Base-by-base conservation (phyloP, 1,140 invertebrate species). In the Pectinophora gossypiella region DNA sequence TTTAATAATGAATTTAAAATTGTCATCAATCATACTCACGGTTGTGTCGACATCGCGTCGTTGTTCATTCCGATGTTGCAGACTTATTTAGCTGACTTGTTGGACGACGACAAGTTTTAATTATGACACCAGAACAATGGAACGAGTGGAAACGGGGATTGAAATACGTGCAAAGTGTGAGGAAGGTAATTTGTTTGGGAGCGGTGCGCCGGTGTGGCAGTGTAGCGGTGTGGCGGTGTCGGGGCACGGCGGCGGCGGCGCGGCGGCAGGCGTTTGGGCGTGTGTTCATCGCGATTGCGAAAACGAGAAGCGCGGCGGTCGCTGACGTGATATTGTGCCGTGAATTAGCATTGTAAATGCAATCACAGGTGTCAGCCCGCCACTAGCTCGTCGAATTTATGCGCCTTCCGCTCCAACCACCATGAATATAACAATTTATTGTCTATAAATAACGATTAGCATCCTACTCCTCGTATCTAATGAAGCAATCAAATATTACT, bases 341-440 rank as follows among this genome's bases (percentile, higher is more conserved):
- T 72, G 77, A 81, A 86, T 86, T 84, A 86, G 83, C 81, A 86
- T 82, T 86, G 81, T 83, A 86, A 83, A 86, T 86, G 83, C 81
- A 85, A 86, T 86, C 83, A 86, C 83, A 86, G 83, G 74, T 86
- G 79, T 86, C 81, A 81, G 68, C 52, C 71, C 66, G 73, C 65
- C 76, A 78, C 72, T 76, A 67, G 79, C 68, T 72, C 70, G 67
- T 74, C 71, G 69, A 81, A 83, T 86, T 85, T 86, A 85, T 84
- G 79, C 74, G 71, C 76, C 77, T 84, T 82, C 74, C 72, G 72
- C 73, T 66, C 60, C 64, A 56, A 64, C 59, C 67, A 67, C 58
- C 62, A 64, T 71, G 64, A 77, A 80, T 71, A 72, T 63, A 70
- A 76, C 70, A 80, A 78, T 80, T 80, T 81, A 80, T 76, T 71